phyloP scores from a whole-genome alignment of 1,140 invertebrate species.

The Catajapyx aquilonaris region DNA sequence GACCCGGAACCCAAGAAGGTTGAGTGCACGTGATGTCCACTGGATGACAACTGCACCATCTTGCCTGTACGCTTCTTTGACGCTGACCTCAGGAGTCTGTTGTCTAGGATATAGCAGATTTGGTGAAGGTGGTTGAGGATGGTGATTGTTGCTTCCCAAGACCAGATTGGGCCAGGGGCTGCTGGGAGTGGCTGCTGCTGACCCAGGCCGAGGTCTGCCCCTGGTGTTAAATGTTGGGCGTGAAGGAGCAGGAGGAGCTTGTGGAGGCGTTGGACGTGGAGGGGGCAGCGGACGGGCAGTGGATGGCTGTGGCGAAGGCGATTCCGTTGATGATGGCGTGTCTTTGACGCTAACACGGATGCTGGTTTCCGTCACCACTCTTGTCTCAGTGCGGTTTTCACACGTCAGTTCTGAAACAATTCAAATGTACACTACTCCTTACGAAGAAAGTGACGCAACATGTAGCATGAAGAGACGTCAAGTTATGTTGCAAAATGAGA shows the following conservation, averaged over 20 bases:
- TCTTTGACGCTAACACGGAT: too few relatives aligned
- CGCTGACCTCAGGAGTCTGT: too few relatives aligned
- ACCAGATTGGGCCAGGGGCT: background rate
- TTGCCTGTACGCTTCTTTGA: background rate
- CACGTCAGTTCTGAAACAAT: background rate
- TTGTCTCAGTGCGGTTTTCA: background rate
- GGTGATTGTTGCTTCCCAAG: too few relatives aligned
- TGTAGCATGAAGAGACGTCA: too few relatives aligned
- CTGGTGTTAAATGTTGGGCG: background rate
- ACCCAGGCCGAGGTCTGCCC: too few relatives aligned
- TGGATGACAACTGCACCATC: slow-evolving; percentile 50
- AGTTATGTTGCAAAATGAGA: background rate
- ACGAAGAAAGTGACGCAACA: too few relatives aligned
- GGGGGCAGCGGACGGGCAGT: background rate
- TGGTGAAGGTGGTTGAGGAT: too few relatives aligned
- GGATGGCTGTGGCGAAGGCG: too few relatives aligned
- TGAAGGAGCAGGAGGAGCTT: background rate
- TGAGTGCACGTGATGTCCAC: slow-evolving; percentile 67
- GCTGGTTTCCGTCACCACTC: background rate
- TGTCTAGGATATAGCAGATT: too few relatives aligned
- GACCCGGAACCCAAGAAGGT: slow-evolving; percentile 68
- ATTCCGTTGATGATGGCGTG: too few relatives aligned
- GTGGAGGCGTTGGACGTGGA: background rate
- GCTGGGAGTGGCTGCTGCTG: too few relatives aligned
- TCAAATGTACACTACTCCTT: too few relatives aligned